Conservation (phyloP, 2,797 vertebrate species). For the Manis pentadactyla region DNA sequence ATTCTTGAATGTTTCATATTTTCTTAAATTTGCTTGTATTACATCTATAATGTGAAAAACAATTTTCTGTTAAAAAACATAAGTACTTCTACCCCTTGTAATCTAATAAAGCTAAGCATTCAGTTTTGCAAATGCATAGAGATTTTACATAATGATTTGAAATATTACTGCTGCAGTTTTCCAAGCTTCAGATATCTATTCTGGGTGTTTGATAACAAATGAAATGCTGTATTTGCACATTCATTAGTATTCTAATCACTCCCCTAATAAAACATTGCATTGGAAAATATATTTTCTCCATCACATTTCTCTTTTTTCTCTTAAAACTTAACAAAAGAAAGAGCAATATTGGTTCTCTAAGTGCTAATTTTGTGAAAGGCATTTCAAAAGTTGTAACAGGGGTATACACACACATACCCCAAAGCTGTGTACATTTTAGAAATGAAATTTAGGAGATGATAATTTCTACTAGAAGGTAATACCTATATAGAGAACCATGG, state of each 20-base stretch:
- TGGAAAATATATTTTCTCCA: slow-evolving; percentile 32
- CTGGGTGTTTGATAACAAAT: slow-evolving; percentile 5
- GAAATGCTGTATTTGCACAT: slow-evolving; percentile 29
- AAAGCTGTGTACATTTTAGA: slow-evolving; percentile 9
- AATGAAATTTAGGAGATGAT: slow-evolving; percentile 17
- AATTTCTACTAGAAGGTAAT: slow-evolving; percentile 33
- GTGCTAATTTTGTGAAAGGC: not conserved
- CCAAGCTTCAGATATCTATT: not conserved
- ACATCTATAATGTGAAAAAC: not conserved
- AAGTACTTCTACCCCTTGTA: not conserved
- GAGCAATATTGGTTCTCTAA: not conserved
- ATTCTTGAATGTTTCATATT: not conserved
- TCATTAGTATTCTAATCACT: not conserved
- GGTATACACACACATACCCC: not conserved
- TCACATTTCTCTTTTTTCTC: not conserved
- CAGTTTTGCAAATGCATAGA: slow-evolving; percentile 2
- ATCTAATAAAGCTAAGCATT: slow-evolving; percentile 17
- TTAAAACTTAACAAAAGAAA: not conserved
- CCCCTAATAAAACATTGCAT: slow-evolving; percentile 15
- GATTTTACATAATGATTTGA: not conserved
- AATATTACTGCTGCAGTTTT: slow-evolving; percentile 7
- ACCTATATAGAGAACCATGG: not conserved
- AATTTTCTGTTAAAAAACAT: not conserved
- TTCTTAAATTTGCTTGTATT: slow-evolving; percentile 35
- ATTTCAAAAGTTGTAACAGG: not conserved